Base-by-base conservation (phyloP, 2,888 invertebrate species). In the Pseudeuparius sepicola region DNA sequence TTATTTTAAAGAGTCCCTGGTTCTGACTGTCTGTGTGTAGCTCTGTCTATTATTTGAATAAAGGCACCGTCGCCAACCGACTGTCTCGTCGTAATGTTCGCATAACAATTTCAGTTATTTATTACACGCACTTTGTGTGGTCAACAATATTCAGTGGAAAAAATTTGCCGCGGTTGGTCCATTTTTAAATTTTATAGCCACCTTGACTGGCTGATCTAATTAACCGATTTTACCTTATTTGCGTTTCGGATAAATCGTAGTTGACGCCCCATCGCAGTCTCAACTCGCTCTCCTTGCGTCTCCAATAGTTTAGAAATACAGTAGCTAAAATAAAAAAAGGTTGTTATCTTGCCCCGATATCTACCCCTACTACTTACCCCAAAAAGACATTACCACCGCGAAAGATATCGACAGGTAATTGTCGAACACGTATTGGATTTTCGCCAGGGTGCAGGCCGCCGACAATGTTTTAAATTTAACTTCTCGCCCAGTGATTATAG, bases 381-480 rank as follows among this genome's bases (percentile, higher is more conserved):
- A 60, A 44, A 59, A 44, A 9, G 56, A 50, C 48, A 59, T 56
- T 15, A 59, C 47, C 5, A 55, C 40, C 0, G 59, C 53, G 41
- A 52, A 59, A 9, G 44, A 26, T 4, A 57, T 41, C 3, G 53
- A 54, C 2, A 41, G 36, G 11, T 47, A 37, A 42, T 59, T 60
- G 39, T 62, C 61, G 35, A 56, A 50, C 13, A 55, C 26, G 48
- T 69, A 59, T 1, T 59, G 57, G 17, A 64, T 54, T 37, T 63
- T 60, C 4, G 71, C 64, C 46, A 67, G 66, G 4, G 54, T 41
- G 50, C 77, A 78, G 24, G 64, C 67, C 9, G 62, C 59, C n/a
- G 55, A 53, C 5, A 78, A 56, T 18, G 55, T 50, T 61, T 65
- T 65, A 45, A 64, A 69, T 13, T 60, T 52, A 47, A 76, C 77